These are phyloP conservation scores for Hystrix brachyura DNA, from an alignment of 2,113 vertebrate species.

Conservation along the genomic window DNA sequence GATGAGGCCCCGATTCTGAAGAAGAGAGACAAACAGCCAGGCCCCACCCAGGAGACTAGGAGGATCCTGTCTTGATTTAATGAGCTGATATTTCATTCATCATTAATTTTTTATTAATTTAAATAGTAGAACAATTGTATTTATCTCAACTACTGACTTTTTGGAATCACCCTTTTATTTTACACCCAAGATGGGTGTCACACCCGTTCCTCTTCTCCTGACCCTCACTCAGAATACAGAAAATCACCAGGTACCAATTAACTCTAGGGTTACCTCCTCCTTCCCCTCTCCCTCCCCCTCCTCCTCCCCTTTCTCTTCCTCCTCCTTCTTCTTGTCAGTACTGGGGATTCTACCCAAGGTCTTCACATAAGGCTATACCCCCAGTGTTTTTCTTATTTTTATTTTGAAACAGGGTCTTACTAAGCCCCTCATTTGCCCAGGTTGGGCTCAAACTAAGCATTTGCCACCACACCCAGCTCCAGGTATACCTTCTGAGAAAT, in stretches of 20 bases:
- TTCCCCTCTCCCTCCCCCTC: background rate
- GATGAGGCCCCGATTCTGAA: background rate
- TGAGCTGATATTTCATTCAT: background rate
- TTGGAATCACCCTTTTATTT: background rate
- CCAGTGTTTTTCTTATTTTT: background rate
- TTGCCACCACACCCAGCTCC: background rate
- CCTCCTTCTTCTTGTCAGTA: background rate
- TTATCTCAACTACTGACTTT: background rate
- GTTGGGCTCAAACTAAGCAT: background rate
- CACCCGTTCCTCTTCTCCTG: fast-evolving
- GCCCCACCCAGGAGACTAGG: background rate
- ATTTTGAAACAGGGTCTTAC: background rate
- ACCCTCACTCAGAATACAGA: background rate
- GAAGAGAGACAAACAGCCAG: background rate
- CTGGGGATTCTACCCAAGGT: background rate
- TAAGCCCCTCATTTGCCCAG: background rate
- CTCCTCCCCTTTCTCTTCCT: background rate
- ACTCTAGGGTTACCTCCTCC: background rate
- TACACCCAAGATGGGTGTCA: background rate
- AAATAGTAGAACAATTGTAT: background rate
- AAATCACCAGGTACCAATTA: background rate
- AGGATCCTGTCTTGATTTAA: background rate
- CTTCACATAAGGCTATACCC: background rate
- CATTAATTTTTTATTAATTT: constrained; percentile 1
- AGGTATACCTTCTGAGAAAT: background rate